Evolutionary conservation across 2,797 vertebrate genomes (phyloP).

Genomic region (Sebastes baramenuke): DNA sequence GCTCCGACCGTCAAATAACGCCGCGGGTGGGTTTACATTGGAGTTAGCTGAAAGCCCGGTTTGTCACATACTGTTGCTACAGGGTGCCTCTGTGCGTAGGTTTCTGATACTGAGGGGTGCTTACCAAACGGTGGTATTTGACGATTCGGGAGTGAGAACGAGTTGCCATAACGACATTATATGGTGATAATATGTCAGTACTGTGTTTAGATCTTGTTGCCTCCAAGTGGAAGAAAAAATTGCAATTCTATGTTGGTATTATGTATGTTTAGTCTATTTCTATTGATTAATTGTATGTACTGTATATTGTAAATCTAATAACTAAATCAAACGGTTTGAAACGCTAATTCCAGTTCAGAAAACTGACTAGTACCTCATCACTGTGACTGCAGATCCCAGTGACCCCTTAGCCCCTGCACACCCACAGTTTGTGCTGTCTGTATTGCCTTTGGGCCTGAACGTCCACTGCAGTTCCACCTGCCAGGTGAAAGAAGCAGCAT

Average conservation of each 20-base stretch:
- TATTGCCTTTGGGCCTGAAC: background rate
- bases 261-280: background rate
- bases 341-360: background rate
- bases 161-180: no score
- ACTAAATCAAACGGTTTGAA: background rate
- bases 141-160: no score
- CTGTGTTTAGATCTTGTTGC: background rate
- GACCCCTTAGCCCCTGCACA: background rate
- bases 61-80: no score
- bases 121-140: no score
- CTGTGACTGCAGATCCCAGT: background rate
- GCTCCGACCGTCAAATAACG: no score
- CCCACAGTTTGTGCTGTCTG: background rate
- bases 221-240: no score
- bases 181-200: background rate
- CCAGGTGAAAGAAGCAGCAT: slow-evolving; percentile 17
- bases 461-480: slow-evolving; percentile 25
- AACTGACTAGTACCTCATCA: background rate
- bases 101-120: no score
- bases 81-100: no score
- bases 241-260: background rate
- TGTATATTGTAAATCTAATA: background rate
- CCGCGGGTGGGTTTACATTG: no score
- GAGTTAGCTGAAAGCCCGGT: no score
- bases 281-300: background rate